These are phyloP conservation scores for Sebastes schlegelii DNA, from an alignment of 2,113 vertebrate species.

Conservation along the genomic window DNA sequence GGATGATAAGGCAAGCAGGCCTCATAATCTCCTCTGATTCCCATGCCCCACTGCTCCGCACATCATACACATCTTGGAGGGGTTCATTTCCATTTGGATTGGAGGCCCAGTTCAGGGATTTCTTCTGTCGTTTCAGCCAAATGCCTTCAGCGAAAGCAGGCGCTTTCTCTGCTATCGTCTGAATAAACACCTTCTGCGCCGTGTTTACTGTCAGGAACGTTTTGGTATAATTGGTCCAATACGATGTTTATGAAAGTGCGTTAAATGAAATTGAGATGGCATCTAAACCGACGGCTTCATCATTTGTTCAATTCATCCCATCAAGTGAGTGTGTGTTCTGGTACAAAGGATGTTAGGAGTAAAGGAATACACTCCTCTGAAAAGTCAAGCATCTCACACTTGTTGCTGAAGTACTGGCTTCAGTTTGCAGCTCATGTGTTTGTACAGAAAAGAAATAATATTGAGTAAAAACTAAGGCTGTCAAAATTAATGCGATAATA, in stretches of 20 bases:
- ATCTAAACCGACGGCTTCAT: slow-evolving; percentile 24
- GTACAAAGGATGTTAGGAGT: slow-evolving; percentile 9
- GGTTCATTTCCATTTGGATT: slow-evolving; percentile 60
- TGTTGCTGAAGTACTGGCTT: neutral
- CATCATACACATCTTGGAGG: slow-evolving; percentile 49
- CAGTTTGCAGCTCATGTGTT: neutral
- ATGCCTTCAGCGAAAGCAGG: slow-evolving; percentile 49
- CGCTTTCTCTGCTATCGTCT: slow-evolving; percentile 46
- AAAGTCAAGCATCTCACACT: slow-evolving; percentile 26
- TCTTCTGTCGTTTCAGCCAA: slow-evolving; percentile 57
- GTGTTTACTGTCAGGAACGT: slow-evolving; percentile 47
- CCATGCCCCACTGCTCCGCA: slow-evolving; percentile 13
- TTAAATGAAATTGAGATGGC: slow-evolving; percentile 43
- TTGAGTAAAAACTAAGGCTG: neutral
- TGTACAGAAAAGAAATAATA: neutral
- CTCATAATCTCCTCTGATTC: slow-evolving; percentile 68
- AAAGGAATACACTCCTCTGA: neutral
- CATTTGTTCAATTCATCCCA: slow-evolving; percentile 22
- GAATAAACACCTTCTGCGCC: slow-evolving; percentile 44
- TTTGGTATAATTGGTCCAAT: slow-evolving; percentile 43
- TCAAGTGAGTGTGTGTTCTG: slow-evolving; percentile 2
- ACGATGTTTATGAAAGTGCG: slow-evolving; percentile 35
- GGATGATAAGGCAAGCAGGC: slow-evolving; percentile 61
- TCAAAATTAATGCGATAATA: too few species aligned
- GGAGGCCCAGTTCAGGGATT: slow-evolving; percentile 56